phyloP scores from a whole-genome alignment of 2,113 vertebrate genomes.

The Echinops telfairi region DNA sequence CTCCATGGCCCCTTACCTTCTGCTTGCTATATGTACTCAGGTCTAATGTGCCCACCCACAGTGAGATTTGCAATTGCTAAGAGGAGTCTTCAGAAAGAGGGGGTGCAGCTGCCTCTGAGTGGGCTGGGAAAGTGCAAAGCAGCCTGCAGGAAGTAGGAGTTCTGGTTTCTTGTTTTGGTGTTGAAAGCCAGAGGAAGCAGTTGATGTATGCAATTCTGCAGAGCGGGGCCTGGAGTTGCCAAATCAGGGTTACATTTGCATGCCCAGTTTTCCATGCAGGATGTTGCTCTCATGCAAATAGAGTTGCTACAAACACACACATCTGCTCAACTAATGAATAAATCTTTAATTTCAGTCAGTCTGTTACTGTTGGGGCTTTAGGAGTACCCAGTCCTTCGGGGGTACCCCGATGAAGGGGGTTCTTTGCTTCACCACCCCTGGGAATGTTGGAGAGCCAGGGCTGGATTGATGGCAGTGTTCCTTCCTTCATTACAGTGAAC shows the following conservation, averaged over 20 bases:
- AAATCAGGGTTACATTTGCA: conserved; percentile 46
- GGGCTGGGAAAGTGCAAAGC: not conserved
- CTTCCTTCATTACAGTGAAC: not conserved
- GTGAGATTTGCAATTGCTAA: not conserved
- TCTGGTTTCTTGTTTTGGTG: conserved; percentile 22
- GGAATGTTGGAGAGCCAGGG: not conserved
- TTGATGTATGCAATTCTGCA: conserved; percentile 24
- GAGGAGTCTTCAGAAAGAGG: not conserved
- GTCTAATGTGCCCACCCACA: not conserved
- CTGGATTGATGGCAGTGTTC: not conserved
- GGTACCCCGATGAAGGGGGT: no score
- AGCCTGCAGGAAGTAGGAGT: not conserved
- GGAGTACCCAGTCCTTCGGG: not conserved
- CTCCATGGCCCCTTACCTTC: not conserved
- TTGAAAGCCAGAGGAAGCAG: conserved; percentile 43
- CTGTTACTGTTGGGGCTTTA: not conserved
- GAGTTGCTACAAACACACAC: not conserved
- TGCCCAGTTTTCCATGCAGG: conserved; percentile 17
- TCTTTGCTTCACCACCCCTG: not conserved
- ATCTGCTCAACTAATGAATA: not conserved
- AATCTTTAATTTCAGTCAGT: not conserved
- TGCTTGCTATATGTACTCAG: not conserved
- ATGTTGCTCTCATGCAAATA: conserved; percentile 56
- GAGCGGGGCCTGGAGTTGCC: conserved; percentile 4
- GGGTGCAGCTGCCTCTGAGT: not conserved